Evolutionary conservation across 2,888 invertebrate species (phyloP), one percentile per base, ranked within the genome.

Genomic region (Sphaerophoria taeniata): DNA sequence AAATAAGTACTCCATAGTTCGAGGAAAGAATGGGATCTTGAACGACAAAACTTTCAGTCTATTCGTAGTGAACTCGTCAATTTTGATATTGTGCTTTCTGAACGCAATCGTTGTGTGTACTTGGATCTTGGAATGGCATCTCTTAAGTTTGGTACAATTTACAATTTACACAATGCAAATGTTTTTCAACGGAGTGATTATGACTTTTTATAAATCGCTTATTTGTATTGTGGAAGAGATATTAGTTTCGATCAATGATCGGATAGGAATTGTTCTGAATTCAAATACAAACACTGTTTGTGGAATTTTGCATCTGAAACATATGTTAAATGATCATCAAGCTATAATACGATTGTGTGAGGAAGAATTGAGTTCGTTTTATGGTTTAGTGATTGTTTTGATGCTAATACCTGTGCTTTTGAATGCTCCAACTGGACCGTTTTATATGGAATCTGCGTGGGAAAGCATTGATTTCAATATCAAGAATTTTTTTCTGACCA

Each of bases 401-500:
- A 47, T 63, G 31, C 9, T 63, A 5, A 63, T 33, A 14, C n/a
- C 45, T n/a, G 45, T 33, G 0, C 4, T 63, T 9, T 9, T 45
- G 31, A 33, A 47, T 63, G 31, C 39, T 7, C 63, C 63, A 33
- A 24, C 33, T 31, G 63, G 33, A 63, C 63, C 63, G 2, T 63
- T 63, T 45, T 63, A 63, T 14, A 33, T 47, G 14, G n/a, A 33
- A 47, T 14, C 31, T 9, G 63, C 31, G 0, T 63, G 63, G 63
- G 47, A 63, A 4, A 6, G 6, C 5, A 1, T 45, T 2, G 24
- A 45, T 3, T 45, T 12, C 14, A 45, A 31, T 45, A 0, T 61
- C n/a, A 2, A 7, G 12, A 60, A 60, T n/a, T 11, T 6, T n/a
- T 24, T 45, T 11, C 24, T 31, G 24, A 43, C 11, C 4, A 7